Conservation (phyloP, 2,113 vertebrate species). For the Camarhynchus parvulus region DNA sequence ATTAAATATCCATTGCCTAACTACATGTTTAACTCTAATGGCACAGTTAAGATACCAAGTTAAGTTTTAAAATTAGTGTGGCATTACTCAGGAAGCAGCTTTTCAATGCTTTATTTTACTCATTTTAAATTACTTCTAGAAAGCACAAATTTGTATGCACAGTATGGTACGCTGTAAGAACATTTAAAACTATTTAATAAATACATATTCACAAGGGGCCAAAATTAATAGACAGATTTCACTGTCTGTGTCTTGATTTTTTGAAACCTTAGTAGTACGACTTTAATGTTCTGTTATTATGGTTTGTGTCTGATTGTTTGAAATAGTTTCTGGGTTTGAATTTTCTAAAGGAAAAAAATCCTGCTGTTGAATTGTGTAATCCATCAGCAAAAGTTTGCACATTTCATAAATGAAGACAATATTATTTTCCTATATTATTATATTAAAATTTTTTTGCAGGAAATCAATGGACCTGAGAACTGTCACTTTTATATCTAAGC, state of each 20-base stretch:
- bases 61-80: slow-evolving; percentile 28
- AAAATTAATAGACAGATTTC: background rate
- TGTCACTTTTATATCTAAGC: background rate
- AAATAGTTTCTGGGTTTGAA: background rate
- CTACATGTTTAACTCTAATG: slow-evolving; percentile 5
- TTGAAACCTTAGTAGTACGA: background rate
- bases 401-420: background rate
- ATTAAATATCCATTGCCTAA: slow-evolving; percentile 43
- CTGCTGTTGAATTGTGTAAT: background rate
- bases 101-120: slow-evolving; percentile 37
- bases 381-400: background rate
- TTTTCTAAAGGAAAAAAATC: background rate
- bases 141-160: background rate
- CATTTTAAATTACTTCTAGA: slow-evolving; percentile 6
- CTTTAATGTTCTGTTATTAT: background rate
- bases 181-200: background rate
- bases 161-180: background rate
- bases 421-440: background rate
- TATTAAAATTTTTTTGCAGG: background rate
- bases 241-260: background rate
- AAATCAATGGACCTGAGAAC: background rate
- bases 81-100: slow-evolving; percentile 23
- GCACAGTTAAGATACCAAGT: background rate
- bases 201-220: background rate
- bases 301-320: background rate